These are phyloP conservation scores for Nannobrachium achirus DNA, from an alignment of 2,113 vertebrate genomes.

Conservation along the genomic window DNA sequence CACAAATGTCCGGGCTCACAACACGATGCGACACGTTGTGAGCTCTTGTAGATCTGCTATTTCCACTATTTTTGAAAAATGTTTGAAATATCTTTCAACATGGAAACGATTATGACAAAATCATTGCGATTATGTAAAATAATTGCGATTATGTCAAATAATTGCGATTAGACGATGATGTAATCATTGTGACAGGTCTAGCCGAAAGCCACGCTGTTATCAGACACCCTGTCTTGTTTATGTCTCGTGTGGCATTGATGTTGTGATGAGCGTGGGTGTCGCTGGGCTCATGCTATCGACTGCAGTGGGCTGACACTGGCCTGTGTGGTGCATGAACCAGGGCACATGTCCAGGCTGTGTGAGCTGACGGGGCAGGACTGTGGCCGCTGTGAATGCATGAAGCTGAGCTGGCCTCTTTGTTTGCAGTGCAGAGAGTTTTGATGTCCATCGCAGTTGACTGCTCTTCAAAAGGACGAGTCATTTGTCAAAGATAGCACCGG, in stretches of 20 bases:
- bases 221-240: no score
- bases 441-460: constrained; percentile 76
- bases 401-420: constrained; percentile 65
- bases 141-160: no score
- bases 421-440: constrained; percentile 69
- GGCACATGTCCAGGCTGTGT: constrained; percentile 42
- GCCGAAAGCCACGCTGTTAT: no score
- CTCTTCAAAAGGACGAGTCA: constrained; percentile 78
- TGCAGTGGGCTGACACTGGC: constrained; percentile 26
- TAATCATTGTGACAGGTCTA: no score
- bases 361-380: constrained; percentile 26
- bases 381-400: constrained; percentile 61
- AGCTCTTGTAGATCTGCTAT: no score
- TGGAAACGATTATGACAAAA: no score
- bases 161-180: no score
- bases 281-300: constrained; percentile 47
- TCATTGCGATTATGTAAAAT: no score
- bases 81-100: no score
- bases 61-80: no score
- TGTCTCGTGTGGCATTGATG: constrained; percentile 33
- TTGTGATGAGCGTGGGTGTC: constrained; percentile 34
- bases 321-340: constrained; percentile 13
- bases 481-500: constrained; percentile 71
- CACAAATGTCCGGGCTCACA: no score
- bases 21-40: no score